Conservation (phyloP, 1,140 invertebrate species). For the Brachionus paranguensis region DNA sequence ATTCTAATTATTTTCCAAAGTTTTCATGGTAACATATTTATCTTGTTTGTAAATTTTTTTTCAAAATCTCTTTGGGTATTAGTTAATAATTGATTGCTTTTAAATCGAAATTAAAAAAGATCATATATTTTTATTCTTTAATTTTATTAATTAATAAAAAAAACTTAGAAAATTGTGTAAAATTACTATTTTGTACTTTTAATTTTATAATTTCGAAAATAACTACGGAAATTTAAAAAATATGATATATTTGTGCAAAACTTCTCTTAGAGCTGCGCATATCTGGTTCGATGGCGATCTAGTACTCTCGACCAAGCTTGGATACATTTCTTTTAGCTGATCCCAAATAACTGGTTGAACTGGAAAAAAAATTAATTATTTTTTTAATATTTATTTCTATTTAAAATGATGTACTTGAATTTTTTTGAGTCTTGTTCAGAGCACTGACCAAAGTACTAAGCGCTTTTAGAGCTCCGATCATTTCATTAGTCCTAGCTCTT, state of each 20-base stretch:
- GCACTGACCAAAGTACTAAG: conserved; percentile 82
- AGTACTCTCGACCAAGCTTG: conserved; percentile 79
- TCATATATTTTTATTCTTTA: background rate
- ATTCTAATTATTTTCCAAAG: conserved; percentile 12
- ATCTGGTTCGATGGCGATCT: conserved; percentile 62
- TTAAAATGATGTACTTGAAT: conserved; percentile 63
- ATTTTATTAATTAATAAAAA: background rate
- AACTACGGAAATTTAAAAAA: conserved; percentile 11
- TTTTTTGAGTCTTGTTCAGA: conserved; percentile 79
- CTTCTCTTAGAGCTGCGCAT: background rate
- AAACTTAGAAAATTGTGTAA: background rate
- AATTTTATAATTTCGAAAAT: background rate
- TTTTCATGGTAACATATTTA: conserved; percentile 35
- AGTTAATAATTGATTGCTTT: background rate
- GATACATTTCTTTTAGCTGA: conserved; percentile 82
- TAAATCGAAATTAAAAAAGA: background rate
- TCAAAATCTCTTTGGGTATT: conserved; percentile 7
- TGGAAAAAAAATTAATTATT: conserved; percentile 38
- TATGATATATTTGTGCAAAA: conserved; percentile 12
- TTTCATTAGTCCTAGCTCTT: conserved; percentile 86
- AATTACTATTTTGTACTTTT: too few relatives aligned
- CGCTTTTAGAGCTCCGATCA: conserved; percentile 91
- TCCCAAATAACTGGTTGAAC: conserved; percentile 83
- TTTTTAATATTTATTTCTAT: conserved; percentile 12
- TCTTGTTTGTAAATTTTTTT: background rate